Base-by-base conservation (phyloP, 2,113 vertebrate species). In the Pachyramphus minor region DNA sequence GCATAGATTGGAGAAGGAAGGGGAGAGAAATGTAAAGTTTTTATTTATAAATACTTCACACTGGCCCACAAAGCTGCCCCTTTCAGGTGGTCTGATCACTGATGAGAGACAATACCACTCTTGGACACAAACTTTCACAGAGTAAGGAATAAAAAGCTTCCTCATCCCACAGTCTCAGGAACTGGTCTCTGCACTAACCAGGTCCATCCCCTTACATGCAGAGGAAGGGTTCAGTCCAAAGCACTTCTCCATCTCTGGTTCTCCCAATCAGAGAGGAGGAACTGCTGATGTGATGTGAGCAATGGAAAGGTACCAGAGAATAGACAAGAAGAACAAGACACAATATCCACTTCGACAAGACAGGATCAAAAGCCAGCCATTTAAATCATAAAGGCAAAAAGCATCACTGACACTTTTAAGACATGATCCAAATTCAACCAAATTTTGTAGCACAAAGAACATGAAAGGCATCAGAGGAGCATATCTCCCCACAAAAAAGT, bases 171-270 rank as follows among this genome's bases (percentile, higher is more conserved):
- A 6, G 35, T 11, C 28, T 58, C 47, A 47, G 50, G 21, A 60
- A 50, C 28, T 39, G 20, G 24, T 41, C 64, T 68, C 79, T 39
- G 37, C 31, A 18, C 41, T 56, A 83, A 30, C 13, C 33, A 60
- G 35, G 21, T 37, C 22, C 0, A 0, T 39, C 25, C 13, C 44
- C 9, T 33, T 22, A 39, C 1, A 1, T 3, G 6, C 37, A 71
- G 49, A 37, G 6, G 15, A 76, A 88, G 4, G 12, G 11, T 6
- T 81, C 52, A 33, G 31, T 21, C 33, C 33, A 75, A 66, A 30
- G 39, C 63, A 73, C 2, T 3, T 13, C 72, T 60, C 4, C 0
- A 11, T 9, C 79, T 68, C 71, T 60, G 53, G 13, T 31, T 63
- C 27, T 64, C 72, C 31, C 47, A 50, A 16, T 42, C 59, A 85